Evolutionary conservation across 2,888 invertebrate species (phyloP).

Genomic region (Malthinus flaveolus): DNA sequence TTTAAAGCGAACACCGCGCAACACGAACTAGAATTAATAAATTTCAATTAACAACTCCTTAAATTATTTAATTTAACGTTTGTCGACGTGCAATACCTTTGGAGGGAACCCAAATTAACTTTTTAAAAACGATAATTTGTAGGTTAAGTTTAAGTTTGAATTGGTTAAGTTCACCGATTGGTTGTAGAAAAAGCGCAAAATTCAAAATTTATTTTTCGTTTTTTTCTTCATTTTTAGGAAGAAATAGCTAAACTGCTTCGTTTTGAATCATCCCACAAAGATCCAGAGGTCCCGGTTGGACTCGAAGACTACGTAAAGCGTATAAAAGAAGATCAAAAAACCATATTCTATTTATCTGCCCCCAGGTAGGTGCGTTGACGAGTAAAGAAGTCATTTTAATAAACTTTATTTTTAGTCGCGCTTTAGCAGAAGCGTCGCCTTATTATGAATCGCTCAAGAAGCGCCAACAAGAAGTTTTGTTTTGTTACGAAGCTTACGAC

Average conservation of each 20-base stretch:
- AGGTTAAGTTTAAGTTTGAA: too few relatives aligned
- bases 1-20: too few relatives aligned
- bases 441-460: constrained; percentile 92
- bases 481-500: constrained; percentile 97
- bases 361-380: constrained; percentile 67
- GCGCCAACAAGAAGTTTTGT: constrained; percentile 87
- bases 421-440: constrained; percentile 90
- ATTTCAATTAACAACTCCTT: too few relatives aligned
- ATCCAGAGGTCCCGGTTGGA: constrained; percentile 71
- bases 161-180: too few relatives aligned
- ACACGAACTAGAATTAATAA: too few relatives aligned
- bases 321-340: constrained; percentile 78
- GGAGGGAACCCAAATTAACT: too few relatives aligned
- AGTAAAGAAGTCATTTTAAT: neutral
- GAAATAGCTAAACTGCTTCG: constrained; percentile 86
- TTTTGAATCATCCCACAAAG: constrained; percentile 86
- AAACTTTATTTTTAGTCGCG: constrained; percentile 66
- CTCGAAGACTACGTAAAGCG: constrained; percentile 74
- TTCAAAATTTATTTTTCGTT: constrained; percentile 10
- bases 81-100: too few relatives aligned
- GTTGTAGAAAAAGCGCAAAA: neutral
- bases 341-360: constrained; percentile 91
- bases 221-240: constrained; percentile 63
- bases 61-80: too few relatives aligned
- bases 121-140: too few relatives aligned